Evolutionary conservation across 2,888 invertebrate genomes (phyloP), one percentile per base, ranked within the genome.

Genomic region (Pachydiplax longipennis): DNA sequence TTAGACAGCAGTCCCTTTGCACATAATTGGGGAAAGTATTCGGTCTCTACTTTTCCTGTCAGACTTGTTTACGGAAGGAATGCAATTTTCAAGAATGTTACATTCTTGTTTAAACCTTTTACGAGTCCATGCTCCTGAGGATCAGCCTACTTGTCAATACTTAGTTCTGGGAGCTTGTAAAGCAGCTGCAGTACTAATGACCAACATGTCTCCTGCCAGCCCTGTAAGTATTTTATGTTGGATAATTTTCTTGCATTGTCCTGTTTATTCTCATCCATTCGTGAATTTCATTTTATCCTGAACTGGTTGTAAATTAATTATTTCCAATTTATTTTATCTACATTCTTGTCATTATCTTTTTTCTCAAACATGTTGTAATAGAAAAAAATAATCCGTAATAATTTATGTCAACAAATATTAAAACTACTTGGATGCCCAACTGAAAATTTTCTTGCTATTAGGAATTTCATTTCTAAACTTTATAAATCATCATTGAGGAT

Each of bases 21-120:
- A 94, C 83, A 93, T 95, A 73, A 92, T 95, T 25, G 95, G 95
- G 82, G 95, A 96, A 93, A 95, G 95, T 48, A 94, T 96, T 8
- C 95, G 95, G 91, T 96, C 96, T 92, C 95, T 97, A 91, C 95
- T 97, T 22, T 95, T 96, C 91, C 95, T 98, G 92, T 97, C 97
- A 0, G 97, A 98, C 94, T 94, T 98, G 91, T 97, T 97, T 92
- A 96, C 95, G 40, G 97, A 97, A 93, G 95, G 95, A 92, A 95
- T 95, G 80, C 98, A 98, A 93, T 97, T 96, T 94, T 95, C 95
- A 92, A 97, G 97, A 97, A 96, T 98, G 96, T 94, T 97, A 92
- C 96, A 97, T 92, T 95, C 96, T 15, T 96, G 96, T 92, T 93
- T 96, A 92, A 96, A 96, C 92, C 93, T 96, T 82, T 95, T 96